Percentiles rank a stretch among this genome's conserved stretches.
Conservation (phyloP, 2,888 invertebrate species). For the Timema cristinae region DNA sequence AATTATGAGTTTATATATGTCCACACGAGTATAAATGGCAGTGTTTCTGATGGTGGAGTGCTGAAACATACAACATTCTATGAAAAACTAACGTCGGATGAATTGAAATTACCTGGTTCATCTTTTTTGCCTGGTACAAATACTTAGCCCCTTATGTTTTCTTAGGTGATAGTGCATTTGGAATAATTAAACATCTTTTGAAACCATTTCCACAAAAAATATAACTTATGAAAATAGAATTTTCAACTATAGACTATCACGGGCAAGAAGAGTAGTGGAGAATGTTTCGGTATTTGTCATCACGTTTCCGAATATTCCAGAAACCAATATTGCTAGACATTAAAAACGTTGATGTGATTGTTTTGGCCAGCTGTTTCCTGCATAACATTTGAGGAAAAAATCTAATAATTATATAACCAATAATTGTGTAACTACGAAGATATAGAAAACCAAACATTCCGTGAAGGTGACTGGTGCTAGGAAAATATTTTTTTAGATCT, state of each 20-base stretch:
- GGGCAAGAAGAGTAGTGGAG: constrained; percentile 30
- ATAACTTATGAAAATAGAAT: constrained; percentile 26
- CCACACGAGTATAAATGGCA: constrained; percentile 1
- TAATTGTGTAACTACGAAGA: constrained; percentile 11
- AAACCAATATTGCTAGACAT: constrained; percentile 29
- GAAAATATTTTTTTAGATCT: neutral
- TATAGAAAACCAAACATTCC: constrained; percentile 11
- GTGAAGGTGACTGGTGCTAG: constrained; percentile 12
- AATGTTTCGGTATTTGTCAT: constrained; percentile 30
- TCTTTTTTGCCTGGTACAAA: constrained; percentile 9
- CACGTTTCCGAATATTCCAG: constrained; percentile 29
- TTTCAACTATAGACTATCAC: constrained; percentile 31
- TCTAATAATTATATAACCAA: constrained; percentile 11
- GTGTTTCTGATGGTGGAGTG: constrained; percentile 11
- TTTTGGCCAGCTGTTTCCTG: constrained; percentile 27
- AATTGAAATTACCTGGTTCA: constrained; percentile 25
- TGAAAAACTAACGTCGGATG: constrained; percentile 18
- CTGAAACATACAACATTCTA: constrained; percentile 27
- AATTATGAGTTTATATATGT: constrained; percentile 12
- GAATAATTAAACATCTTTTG: constrained; percentile 26
- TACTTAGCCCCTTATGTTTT: constrained; percentile 29
- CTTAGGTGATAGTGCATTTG: constrained; percentile 31
- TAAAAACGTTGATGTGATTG: constrained; percentile 28
- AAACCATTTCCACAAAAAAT: constrained; percentile 29
- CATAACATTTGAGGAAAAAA: constrained; percentile 21